Base-by-base conservation (phyloP, 2,113 vertebrate species). In the Nothocercus nigrocapillus region DNA sequence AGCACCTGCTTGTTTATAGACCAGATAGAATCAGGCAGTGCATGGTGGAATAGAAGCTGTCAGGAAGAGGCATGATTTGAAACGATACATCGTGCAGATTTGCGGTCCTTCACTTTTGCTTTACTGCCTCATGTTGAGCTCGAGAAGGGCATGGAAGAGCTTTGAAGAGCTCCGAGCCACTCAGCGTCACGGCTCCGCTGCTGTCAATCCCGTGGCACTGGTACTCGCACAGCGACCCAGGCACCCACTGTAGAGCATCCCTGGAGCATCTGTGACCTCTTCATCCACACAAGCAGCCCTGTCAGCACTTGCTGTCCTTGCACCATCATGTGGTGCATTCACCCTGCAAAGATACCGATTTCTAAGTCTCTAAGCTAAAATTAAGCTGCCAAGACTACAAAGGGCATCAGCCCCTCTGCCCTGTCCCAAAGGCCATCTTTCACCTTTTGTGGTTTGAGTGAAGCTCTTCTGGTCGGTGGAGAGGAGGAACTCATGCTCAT, bases 261-360 rank as follows among this genome's bases (percentile, higher is more conserved):
- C 5, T 56, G 1, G 0, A 38, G 36, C 36, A 14, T 4, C 0
- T 16, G 36, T 28, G 80, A 69, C 72, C 67, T 62, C 66, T n/a
- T 36, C 36, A 36, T 36, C n/a, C 51, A 14, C 42, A 44, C 13
- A 5, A 44, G 42, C 62, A 59, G 72, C 72, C 32, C 27, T 59
- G 22, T 30, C 45, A 44, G 14, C 75, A 3, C 9, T 13, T n/a
- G 21, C 21, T n/a, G 17, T 64, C 62, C 8, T 38, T 7, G 0
- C 3, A 18, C 7, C 58, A 79, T 8, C 22, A 13, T 5, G 2
- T 0, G 1, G 36, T 12, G 13, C 7, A 1, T 85, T 67, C 72
- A 47, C 2, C 24, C 72, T 10, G 4, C 72, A 38, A 5, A 44
- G 38, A 70, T 54, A 27, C 47, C 54, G 8, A n/a, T 24, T 72